Evolutionary conservation across 2,888 invertebrate genomes (phyloP).

Genomic region (Anoncus sp.): DNA sequence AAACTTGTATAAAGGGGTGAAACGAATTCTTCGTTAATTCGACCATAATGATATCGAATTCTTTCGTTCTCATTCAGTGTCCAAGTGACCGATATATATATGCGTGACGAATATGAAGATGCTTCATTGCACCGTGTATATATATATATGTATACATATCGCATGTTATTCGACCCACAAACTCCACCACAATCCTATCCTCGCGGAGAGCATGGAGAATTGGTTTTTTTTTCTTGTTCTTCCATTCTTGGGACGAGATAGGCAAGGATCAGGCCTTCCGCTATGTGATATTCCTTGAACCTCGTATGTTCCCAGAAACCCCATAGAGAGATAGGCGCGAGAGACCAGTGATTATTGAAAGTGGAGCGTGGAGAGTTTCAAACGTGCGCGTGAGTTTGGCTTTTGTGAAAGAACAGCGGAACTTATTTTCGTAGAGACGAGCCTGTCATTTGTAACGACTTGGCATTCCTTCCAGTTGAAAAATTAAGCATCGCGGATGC

Average conservation of each 20-base stretch:
- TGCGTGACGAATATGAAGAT: not conserved
- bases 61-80: not conserved
- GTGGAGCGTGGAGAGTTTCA: conserved; percentile 45
- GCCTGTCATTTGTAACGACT: not conserved
- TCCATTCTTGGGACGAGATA: conserved; percentile 20
- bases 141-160: conserved; percentile 6
- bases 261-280: conserved; percentile 21
- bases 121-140: not conserved
- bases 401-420: conserved; percentile 5
- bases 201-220: conserved; percentile 26
- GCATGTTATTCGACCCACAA: conserved; percentile 47
- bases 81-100: not conserved
- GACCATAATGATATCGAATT: conserved; percentile 1
- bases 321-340: conserved; percentile 1
- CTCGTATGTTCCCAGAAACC: conserved; percentile 39
- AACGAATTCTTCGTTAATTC: conserved; percentile 2
- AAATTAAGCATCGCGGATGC: not conserved
- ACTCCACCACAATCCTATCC: conserved; percentile 7
- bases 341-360: conserved; percentile 51
- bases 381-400: conserved; percentile 4
- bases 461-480: not conserved
- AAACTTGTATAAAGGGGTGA: not conserved
- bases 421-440: conserved; percentile 1
- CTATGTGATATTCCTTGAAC: conserved; percentile 35
- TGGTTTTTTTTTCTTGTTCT: conserved; percentile 28